Evolutionary conservation across 2,797 vertebrate genomes (phyloP).

Genomic region (Rhabdomys pumilio): DNA sequence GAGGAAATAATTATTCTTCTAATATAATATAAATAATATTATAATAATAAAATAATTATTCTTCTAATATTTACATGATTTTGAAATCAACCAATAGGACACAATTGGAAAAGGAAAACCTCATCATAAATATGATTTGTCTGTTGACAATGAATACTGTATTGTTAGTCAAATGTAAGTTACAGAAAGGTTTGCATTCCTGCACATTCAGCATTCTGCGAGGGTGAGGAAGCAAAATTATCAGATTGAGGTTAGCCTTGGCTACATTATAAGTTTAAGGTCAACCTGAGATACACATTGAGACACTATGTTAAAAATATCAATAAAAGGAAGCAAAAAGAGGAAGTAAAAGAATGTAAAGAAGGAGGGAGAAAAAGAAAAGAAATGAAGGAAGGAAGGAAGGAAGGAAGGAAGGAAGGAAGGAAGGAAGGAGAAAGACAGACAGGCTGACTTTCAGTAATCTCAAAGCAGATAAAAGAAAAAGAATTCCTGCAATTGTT

Average conservation of each 20-base stretch:
- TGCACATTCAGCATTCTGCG: neutral
- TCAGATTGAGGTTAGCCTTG: neutral
- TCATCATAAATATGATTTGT: neutral
- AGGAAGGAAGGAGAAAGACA: fast-evolving
- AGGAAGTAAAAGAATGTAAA: neutral
- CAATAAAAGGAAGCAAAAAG: neutral
- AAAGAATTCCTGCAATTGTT: neutral
- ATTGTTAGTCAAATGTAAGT: conserved; percentile 5
- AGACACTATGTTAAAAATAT: neutral
- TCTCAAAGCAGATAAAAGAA: neutral
- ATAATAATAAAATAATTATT: neutral
- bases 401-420: fast-evolving
- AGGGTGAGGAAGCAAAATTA: no score
- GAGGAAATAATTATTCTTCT: neutral
- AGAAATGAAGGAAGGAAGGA: fast-evolving
- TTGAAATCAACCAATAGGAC: conserved; percentile 21
- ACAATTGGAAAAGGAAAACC: neutral
- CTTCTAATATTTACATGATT: neutral
- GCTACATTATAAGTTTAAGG: neutral
- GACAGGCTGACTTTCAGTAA: neutral
- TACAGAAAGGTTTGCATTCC: neutral
- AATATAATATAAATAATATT: neutral
- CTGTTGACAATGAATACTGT: neutral
- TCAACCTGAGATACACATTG: neutral
- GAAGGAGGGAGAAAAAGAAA: fast-evolving